A percentile compares a stretch with the other conserved stretches of the same genome.
Evolutionary conservation across 2,113 vertebrate genomes (phyloP).

Genomic region (Neotoma lepida): DNA sequence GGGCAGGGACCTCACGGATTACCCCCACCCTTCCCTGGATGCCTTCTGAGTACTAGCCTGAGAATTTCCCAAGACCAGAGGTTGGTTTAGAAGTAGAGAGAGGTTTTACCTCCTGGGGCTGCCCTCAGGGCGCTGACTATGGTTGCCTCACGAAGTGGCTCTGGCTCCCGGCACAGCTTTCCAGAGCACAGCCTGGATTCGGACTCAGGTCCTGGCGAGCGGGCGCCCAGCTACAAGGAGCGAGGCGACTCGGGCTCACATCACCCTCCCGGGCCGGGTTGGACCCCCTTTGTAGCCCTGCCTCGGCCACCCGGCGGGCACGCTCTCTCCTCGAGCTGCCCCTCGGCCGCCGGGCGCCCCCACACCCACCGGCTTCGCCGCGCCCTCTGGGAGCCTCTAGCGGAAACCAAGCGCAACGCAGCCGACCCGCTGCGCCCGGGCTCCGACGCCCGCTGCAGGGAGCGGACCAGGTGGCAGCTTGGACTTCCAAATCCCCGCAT

Average conservation of each 20-base stretch:
- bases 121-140: constrained; percentile 30
- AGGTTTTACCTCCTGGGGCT: constrained; percentile 63
- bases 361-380: constrained; percentile 55
- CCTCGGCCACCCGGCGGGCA: constrained; percentile 56
- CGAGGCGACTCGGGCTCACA: neutral
- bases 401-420: constrained; percentile 67
- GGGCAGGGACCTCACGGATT: neutral
- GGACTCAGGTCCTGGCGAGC: constrained; percentile 14
- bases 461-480: neutral
- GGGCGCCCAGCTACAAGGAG: neutral
- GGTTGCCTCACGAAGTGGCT: constrained; percentile 25
- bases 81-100: neutral
- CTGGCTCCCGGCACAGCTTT: constrained; percentile 35
- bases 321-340: neutral
- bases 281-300: neutral
- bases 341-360: constrained; percentile 53
- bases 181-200: constrained; percentile 7
- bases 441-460: constrained; percentile 11
- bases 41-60: neutral
- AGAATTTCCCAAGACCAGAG: neutral
- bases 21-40: neutral
- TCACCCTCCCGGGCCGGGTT: neutral
- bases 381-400: constrained; percentile 80
- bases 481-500: neutral
- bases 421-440: neutral